These are phyloP conservation scores for Cisticola juncidis DNA, from an alignment of 2,113 vertebrate species.

Conservation along the genomic window DNA sequence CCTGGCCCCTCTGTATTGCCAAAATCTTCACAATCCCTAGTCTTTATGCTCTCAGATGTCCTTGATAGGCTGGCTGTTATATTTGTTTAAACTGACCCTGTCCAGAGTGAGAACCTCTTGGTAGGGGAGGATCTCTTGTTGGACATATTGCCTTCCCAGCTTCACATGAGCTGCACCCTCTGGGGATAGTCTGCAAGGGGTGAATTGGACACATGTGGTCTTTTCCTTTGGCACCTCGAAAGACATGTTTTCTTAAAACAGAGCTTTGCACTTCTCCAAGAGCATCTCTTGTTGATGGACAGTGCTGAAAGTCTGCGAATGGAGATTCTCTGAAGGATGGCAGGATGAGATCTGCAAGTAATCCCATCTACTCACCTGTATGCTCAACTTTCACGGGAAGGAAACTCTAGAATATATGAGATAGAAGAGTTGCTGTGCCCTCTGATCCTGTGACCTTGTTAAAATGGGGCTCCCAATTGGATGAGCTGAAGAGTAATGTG, in stretches of 20 bases:
- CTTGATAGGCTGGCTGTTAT: background rate
- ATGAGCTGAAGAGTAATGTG: conserved; percentile 48
- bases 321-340: background rate
- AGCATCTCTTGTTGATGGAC: background rate
- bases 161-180: background rate
- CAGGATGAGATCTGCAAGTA: background rate
- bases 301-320: background rate
- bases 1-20: background rate
- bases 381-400: background rate
- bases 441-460: conserved; percentile 36
- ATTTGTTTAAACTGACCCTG: background rate
- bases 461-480: conserved; percentile 22
- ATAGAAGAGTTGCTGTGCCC: background rate
- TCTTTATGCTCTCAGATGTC: background rate
- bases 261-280: background rate
- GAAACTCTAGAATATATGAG: conserved; percentile 21
- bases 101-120: background rate
- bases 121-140: background rate
- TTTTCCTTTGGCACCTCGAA: background rate
- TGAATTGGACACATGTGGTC: background rate
- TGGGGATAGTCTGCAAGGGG: background rate
- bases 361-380: conserved; percentile 3
- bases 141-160: background rate
- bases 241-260: background rate
- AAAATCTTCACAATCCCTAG: background rate